Percentiles rank a stretch among this genome's conserved stretches.
Evolutionary conservation across 2,113 vertebrate genomes (phyloP).

Genomic region (Crypturellus undulatus): DNA sequence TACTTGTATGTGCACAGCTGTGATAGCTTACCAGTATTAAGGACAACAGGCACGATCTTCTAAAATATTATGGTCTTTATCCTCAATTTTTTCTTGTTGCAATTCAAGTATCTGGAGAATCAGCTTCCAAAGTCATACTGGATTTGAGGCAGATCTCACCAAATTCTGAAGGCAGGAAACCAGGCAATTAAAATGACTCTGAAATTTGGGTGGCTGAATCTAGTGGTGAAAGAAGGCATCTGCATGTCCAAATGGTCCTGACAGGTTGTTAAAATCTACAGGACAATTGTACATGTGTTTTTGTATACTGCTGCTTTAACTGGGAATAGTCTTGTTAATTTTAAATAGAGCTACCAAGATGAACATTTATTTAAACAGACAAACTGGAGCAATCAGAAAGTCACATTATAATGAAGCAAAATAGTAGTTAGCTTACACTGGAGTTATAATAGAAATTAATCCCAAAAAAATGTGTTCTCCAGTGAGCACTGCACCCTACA

Average conservation of each 20-base stretch:
- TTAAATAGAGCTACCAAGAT: background rate
- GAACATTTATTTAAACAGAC: background rate
- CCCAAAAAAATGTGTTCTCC: background rate
- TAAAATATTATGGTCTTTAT: background rate
- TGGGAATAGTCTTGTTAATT: background rate
- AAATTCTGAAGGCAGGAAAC: background rate
- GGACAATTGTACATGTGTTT: background rate
- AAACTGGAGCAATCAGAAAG: background rate
- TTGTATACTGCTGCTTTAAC: background rate
- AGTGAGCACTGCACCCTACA: background rate
- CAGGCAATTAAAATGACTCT: background rate
- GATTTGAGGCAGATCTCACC: background rate
- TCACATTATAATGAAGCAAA: background rate
- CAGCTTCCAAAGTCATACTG: background rate
- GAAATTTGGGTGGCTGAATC: background rate
- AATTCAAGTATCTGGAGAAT: background rate
- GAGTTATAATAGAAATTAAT: background rate
- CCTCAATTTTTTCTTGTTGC: background rate
- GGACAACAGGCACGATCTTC: fast-evolving
- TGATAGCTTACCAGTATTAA: background rate
- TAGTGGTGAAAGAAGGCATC: background rate
- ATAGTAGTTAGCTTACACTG: background rate
- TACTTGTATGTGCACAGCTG: background rate
- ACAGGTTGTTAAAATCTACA: background rate
- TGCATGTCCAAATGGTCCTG: background rate